phyloP scores from a whole-genome alignment of 2,888 invertebrate species.

The Anthrax anthrax region DNA sequence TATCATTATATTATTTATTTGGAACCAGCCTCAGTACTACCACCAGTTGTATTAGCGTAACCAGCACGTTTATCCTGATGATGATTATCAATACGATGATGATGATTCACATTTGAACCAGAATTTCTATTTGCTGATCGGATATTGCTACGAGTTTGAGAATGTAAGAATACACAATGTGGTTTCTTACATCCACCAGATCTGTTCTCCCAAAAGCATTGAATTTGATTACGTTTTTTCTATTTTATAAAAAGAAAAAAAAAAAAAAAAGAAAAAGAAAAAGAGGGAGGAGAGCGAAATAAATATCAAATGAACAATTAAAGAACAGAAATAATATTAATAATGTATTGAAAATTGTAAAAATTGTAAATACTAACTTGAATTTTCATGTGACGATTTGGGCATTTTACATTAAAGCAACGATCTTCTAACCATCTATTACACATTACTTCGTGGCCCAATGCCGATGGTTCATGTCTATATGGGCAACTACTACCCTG shows the following conservation, averaged over 20 bases:
- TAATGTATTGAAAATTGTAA: no score
- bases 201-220: slow-evolving; percentile 79
- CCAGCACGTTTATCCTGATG: background rate
- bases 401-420: slow-evolving; percentile 63
- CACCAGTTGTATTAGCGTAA: background rate
- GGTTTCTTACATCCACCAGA: slow-evolving; percentile 73
- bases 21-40: background rate
- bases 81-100: background rate
- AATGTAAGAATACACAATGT: slow-evolving; percentile 69
- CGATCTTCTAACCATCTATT: slow-evolving; percentile 69
- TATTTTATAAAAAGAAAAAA: slow-evolving; percentile 27
- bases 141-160: background rate
- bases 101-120: background rate
- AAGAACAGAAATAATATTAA: no score
- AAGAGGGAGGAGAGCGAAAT: background rate
- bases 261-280: background rate
- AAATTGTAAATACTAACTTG: slow-evolving; percentile 39
- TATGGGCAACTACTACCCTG: slow-evolving; percentile 70
- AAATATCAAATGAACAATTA: no score
- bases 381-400: slow-evolving; percentile 73
- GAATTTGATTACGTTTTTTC: slow-evolving; percentile 70
- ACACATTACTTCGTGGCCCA: slow-evolving; percentile 71
- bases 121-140: slow-evolving; percentile 18
- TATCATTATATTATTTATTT: background rate
- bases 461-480: slow-evolving; percentile 70